Conservation (phyloP, 2,797 vertebrate species). For the Sparus aurata region DNA sequence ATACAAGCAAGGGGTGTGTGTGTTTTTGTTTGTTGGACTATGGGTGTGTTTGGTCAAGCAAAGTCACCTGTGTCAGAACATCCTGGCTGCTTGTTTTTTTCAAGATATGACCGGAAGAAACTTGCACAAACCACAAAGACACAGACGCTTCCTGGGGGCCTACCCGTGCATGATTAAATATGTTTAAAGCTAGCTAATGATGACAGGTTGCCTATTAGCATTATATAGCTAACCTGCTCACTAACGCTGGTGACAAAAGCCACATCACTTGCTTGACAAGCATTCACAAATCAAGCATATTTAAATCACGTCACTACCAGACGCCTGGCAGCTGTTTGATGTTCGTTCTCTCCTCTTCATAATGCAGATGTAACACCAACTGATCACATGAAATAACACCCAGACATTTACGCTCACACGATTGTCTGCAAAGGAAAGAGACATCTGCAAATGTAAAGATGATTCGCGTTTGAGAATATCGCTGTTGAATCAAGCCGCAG, state of each 20-base stretch:
- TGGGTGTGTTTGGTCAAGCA: neutral
- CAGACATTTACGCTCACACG: too few relatives aligned
- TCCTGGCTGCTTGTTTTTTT: neutral
- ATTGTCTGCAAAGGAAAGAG: neutral
- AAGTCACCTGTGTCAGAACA: neutral
- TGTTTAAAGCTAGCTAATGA: neutral
- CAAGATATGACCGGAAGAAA: neutral
- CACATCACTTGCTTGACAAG: neutral
- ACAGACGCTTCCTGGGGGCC: too few relatives aligned
- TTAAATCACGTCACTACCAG: neutral
- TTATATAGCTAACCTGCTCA: neutral
- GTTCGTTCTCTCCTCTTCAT: neutral
- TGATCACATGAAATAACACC: neutral
- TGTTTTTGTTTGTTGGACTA: constrained; percentile 1
- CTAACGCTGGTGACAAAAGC: neutral
- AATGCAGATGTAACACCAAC: neutral
- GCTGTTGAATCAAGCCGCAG: neutral
- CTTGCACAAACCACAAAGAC: neutral
- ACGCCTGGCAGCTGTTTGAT: neutral
- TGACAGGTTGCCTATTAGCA: neutral
- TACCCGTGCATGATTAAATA: neutral
- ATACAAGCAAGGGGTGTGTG: neutral
- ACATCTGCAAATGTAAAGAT: neutral
- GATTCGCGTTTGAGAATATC: too few relatives aligned
- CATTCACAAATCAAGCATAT: neutral